Base-by-base conservation (phyloP, 2,113 vertebrate genomes). In the Epinephelus fuscoguttatus region DNA sequence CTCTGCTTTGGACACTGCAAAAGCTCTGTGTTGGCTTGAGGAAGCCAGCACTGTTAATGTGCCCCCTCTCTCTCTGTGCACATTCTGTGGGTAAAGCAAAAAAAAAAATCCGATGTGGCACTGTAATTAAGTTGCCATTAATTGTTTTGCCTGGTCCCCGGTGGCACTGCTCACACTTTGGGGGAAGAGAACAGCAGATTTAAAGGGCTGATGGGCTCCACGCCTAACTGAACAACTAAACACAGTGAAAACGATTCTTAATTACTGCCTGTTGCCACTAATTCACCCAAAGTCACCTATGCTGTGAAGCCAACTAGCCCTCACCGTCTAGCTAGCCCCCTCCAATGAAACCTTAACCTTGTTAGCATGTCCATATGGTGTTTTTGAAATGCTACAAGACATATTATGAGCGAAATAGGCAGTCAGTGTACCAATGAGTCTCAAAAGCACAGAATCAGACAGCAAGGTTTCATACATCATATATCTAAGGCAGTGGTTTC, bases 111-210 rank as follows among this genome's bases (percentile, higher is more conserved):
- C 59, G 77, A 90, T 87, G 78, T 78, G 89, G 56, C 76, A 52
- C 84, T 88, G 86, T 92, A 91, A 94, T 94, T 93, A 91, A 90
- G 84, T 88, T 82, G 81, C 82, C 72, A 85, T 92, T 92, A 91
- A 94, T 93, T 92, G 89, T 93, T 92, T 90, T 85, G 81, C 87
- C 64, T 85, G 78, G 73, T 93, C 84, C 75, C 81, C 47, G 61
- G 81, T 90, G 91, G 81, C 76, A 49, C 57, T 62, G 67, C 62
- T 80, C 74, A 81, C 86, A 84, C 84, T 90, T 85, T 78, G 64
- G 57, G 92, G 73, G 79, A 82, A 71, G 81, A 75, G 86, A 89
- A 71, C 45, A 67, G 82, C 75, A 66, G 85, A 88, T 94, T 92
- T 92, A 92, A 79, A 53, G 74, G 74, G 84, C 88, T 81, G 78